A percentile compares a stretch with the other conserved stretches of the same genome.
These are phyloP conservation scores for Drosophila chauvacae DNA, from an alignment of 1,140 invertebrate genomes.

Conservation along the genomic window DNA sequence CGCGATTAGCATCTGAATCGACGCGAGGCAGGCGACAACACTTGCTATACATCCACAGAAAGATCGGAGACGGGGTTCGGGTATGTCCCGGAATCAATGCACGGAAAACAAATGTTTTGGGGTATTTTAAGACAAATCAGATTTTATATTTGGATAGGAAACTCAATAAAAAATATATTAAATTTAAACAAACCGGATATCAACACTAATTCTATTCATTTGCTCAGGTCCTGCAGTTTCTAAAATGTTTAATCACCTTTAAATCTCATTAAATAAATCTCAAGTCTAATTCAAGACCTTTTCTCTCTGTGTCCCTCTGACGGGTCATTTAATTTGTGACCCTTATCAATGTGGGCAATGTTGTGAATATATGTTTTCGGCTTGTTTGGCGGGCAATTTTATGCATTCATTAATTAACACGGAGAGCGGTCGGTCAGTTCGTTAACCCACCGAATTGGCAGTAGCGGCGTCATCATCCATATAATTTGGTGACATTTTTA, in stretches of 20 bases:
- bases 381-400: slow-evolving; percentile 54
- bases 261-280: background rate
- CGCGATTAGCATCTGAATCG: slow-evolving; percentile 77
- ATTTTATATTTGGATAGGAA: background rate
- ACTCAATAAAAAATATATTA: background rate
- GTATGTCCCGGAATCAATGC: slow-evolving; percentile 26
- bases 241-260: background rate
- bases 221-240: too few species aligned
- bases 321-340: slow-evolving; percentile 66
- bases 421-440: slow-evolving; percentile 49
- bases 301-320: slow-evolving; percentile 5
- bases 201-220: too few species aligned
- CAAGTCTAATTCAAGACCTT: background rate
- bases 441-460: slow-evolving; percentile 62
- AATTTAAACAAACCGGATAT: too few species aligned
- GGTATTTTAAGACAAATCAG: too few species aligned
- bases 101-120: slow-evolving; percentile 14
- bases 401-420: slow-evolving; percentile 74
- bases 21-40: slow-evolving; percentile 52
- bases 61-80: slow-evolving; percentile 2
- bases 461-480: slow-evolving; percentile 27
- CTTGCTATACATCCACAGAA: slow-evolving; percentile 44
- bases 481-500: slow-evolving; percentile 54
- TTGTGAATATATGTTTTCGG: slow-evolving; percentile 70
- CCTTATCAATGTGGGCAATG: slow-evolving; percentile 72